Conservation (phyloP, 1,140 invertebrate species). For the Pectinophora gossypiella region DNA sequence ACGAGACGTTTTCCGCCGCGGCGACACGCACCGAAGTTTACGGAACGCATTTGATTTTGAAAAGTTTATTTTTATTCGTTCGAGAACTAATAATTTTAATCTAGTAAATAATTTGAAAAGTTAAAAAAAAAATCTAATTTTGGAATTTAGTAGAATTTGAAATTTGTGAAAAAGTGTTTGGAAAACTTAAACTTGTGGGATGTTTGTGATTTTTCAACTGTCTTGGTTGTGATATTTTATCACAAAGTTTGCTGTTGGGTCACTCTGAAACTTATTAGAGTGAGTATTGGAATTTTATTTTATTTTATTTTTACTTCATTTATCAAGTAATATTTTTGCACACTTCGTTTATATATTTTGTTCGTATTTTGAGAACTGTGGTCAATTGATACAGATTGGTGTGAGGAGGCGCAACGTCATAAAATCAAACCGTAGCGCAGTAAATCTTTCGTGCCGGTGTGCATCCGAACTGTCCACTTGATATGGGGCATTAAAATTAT, state of each 20-base stretch:
- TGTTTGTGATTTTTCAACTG: constrained; percentile 47
- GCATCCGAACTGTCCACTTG: constrained; percentile 55
- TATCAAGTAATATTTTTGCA: background rate
- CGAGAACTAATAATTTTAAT: background rate
- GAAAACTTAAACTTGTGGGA: constrained; percentile 45
- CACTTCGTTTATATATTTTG: too few species aligned
- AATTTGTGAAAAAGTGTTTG: constrained; percentile 38
- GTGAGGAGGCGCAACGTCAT: constrained; percentile 34
- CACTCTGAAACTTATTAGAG: constrained; percentile 27
- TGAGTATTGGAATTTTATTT: constrained; percentile 29
- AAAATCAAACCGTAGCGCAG: constrained; percentile 55
- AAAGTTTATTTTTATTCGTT: constrained; percentile 14
- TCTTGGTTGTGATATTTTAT: constrained; percentile 35
- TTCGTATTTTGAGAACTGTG: constrained; percentile 29
- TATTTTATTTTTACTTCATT: constrained; percentile 11
- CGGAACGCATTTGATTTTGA: constrained; percentile 36
- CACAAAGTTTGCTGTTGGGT: constrained; percentile 22
- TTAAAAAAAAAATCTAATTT: background rate
- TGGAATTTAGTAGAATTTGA: background rate
- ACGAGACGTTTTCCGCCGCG: constrained; percentile 65
- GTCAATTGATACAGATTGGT: constrained; percentile 33
- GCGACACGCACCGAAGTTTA: constrained; percentile 44
- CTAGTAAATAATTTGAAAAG: background rate
- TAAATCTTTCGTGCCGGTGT: constrained; percentile 50
- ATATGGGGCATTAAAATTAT: constrained; percentile 49